Evolutionary conservation across 1,140 invertebrate species (phyloP).

Genomic region (Berghia stephanieae): DNA sequence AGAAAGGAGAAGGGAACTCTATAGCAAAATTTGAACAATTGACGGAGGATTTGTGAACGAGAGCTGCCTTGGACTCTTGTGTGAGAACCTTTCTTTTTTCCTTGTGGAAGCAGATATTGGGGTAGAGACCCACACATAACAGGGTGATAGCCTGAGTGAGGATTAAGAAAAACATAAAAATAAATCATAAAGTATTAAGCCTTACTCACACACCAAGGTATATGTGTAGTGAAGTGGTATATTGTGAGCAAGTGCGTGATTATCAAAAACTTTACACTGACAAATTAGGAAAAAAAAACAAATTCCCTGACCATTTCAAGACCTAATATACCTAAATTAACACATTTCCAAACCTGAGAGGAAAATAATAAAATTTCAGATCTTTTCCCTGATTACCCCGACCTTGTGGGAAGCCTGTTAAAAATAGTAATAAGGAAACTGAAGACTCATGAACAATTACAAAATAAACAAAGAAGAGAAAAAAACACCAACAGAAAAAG

Average conservation of each 20-base stretch:
- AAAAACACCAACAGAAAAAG: too few species aligned
- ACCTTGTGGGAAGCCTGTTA: background rate
- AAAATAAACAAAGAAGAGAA: too few species aligned
- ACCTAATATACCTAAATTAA: background rate
- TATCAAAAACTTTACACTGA: too few species aligned
- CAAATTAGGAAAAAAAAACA: background rate
- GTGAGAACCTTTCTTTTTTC: slow-evolving; percentile 96
- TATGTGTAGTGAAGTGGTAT: background rate
- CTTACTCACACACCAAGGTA: background rate
- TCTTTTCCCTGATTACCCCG: background rate
- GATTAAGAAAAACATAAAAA: too few species aligned
- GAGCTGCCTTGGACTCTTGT: slow-evolving; percentile 90
- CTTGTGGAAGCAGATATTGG: slow-evolving; percentile 95
- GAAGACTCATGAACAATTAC: too few species aligned
- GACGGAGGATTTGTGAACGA: slow-evolving; percentile 96
- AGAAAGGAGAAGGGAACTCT: slow-evolving; percentile 91
- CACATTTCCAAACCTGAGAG: background rate
- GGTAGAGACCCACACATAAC: slow-evolving; percentile 91
- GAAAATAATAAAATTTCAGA: background rate
- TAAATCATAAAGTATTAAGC: background rate
- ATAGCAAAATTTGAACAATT: slow-evolving; percentile 86
- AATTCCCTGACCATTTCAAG: background rate
- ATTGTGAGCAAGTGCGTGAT: too few species aligned
- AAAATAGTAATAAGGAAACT: too few species aligned
- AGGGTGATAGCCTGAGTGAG: slow-evolving; percentile 74